phyloP scores from a whole-genome alignment of 2,113 vertebrate species.

The Sander lucioperca region DNA sequence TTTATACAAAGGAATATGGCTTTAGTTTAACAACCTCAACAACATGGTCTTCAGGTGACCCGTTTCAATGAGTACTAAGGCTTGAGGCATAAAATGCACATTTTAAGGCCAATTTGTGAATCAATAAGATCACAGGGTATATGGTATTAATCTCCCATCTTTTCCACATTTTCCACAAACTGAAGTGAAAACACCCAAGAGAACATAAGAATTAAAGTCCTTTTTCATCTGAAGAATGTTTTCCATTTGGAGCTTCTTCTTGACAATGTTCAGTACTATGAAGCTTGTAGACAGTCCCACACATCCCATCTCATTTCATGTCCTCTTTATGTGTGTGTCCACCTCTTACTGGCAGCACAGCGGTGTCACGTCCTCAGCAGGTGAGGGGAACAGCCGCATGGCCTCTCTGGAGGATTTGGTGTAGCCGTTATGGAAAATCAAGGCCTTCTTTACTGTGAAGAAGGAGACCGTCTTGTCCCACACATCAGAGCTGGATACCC shows the following conservation, averaged over 20 bases:
- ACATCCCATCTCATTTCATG: neutral
- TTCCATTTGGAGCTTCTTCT: neutral
- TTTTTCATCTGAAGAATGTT: neutral
- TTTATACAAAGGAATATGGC: slow-evolving; percentile 79
- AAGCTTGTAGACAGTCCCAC: neutral
- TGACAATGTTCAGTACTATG: neutral
- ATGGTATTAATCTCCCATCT: neutral
- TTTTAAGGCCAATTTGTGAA: slow-evolving; percentile 32
- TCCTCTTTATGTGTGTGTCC: neutral
- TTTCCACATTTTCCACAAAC: slow-evolving; percentile 8
- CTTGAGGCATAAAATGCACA: slow-evolving; percentile 60
- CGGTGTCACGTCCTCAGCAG: slow-evolving; percentile 74
- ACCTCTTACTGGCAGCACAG: slow-evolving; percentile 68
- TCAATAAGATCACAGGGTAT: slow-evolving; percentile 42
- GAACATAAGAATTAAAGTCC: neutral
- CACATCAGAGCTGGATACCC: slow-evolving; percentile 70
- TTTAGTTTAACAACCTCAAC: slow-evolving; percentile 49
- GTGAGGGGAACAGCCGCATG: slow-evolving; percentile 77
- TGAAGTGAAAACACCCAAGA: slow-evolving; percentile 5
- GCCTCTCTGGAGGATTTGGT: slow-evolving; percentile 79
- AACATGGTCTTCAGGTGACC: slow-evolving; percentile 36
- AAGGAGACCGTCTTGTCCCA: slow-evolving; percentile 82
- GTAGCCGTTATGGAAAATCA: slow-evolving; percentile 79
- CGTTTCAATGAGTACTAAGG: slow-evolving; percentile 30
- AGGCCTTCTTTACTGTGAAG: slow-evolving; percentile 78